These are phyloP conservation scores for Nomada ruficornis DNA, from an alignment of 2,888 invertebrate genomes.

Conservation along the genomic window DNA sequence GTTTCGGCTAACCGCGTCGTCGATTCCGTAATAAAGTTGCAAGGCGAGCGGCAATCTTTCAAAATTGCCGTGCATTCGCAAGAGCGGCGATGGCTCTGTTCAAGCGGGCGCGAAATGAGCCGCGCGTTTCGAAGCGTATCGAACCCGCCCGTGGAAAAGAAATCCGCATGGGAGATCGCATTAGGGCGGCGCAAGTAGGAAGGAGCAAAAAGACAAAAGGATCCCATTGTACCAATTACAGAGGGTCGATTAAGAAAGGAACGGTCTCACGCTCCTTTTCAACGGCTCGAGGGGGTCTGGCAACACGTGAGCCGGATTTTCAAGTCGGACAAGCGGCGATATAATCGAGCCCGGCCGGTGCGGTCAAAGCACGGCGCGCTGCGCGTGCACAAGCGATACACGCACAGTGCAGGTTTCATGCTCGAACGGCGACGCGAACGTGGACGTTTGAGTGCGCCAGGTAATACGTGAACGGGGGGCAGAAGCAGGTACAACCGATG, in stretches of 20 bases:
- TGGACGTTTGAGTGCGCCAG: slow-evolving; percentile 60
- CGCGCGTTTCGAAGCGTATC: not conserved
- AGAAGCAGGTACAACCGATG: slow-evolving; percentile 58
- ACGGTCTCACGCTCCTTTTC: slow-evolving; percentile 54
- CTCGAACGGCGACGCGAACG: slow-evolving; percentile 53
- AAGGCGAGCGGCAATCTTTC: too few species aligned
- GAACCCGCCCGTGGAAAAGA: not conserved
- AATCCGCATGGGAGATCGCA: not conserved
- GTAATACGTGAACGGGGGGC: slow-evolving; percentile 64
- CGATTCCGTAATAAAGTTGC: too few species aligned
- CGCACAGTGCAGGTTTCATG: slow-evolving; percentile 47
- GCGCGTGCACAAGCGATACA: slow-evolving; percentile 18
- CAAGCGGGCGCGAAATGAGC: too few species aligned
- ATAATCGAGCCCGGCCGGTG: slow-evolving; percentile 49
- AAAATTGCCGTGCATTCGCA: not conserved
- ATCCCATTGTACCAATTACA: slow-evolving; percentile 58
- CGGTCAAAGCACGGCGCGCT: slow-evolving; percentile 26
- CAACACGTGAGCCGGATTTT: slow-evolving; percentile 53
- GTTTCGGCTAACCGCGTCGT: not conserved
- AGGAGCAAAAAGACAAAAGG: slow-evolving; percentile 26
- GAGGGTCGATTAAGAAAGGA: slow-evolving; percentile 24
- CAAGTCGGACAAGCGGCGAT: slow-evolving; percentile 54
- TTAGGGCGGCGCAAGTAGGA: not conserved
- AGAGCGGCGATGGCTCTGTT: not conserved
- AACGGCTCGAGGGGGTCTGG: slow-evolving; percentile 16